phyloP scores from a whole-genome alignment of 2,113 vertebrate genomes.

The Anoura caudifer region DNA sequence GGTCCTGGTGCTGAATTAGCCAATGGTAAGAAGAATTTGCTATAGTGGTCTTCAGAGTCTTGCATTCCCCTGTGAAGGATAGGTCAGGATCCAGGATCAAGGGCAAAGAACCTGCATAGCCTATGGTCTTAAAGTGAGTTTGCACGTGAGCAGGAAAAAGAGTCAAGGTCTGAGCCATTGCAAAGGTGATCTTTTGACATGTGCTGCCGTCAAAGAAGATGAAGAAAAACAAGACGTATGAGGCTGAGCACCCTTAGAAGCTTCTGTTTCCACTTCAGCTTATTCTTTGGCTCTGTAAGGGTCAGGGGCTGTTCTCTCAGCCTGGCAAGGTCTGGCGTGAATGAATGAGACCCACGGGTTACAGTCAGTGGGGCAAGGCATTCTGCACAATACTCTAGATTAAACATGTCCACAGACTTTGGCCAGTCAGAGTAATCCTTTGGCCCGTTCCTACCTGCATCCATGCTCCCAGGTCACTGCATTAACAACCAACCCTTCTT shows the following conservation, averaged over 20 bases:
- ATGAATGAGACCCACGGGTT: neutral
- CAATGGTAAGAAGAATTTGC: neutral
- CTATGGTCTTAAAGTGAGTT: neutral
- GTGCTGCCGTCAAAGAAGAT: neutral
- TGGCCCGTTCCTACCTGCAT: neutral
- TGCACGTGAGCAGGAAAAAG: neutral
- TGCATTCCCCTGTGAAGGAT: neutral
- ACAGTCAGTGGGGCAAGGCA: neutral
- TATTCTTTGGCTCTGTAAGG: neutral
- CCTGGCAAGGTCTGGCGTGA: neutral
- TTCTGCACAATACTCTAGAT: neutral
- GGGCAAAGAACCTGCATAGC: neutral
- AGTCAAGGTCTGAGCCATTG: neutral
- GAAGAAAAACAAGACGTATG: neutral
- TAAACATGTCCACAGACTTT: neutral
- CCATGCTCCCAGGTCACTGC: fast-evolving
- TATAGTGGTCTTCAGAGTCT: neutral
- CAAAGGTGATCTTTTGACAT: neutral
- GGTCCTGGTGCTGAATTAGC: neutral
- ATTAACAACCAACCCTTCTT: neutral
- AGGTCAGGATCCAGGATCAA: neutral
- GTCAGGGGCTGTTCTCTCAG: neutral
- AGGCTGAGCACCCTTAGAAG: neutral
- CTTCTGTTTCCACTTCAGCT: neutral
- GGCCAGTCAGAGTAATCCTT: neutral